A percentile compares a stretch with the other conserved stretches of the same genome.
Evolutionary conservation across 2,797 vertebrate species (phyloP).

Genomic region (Gallirallus australis): DNA sequence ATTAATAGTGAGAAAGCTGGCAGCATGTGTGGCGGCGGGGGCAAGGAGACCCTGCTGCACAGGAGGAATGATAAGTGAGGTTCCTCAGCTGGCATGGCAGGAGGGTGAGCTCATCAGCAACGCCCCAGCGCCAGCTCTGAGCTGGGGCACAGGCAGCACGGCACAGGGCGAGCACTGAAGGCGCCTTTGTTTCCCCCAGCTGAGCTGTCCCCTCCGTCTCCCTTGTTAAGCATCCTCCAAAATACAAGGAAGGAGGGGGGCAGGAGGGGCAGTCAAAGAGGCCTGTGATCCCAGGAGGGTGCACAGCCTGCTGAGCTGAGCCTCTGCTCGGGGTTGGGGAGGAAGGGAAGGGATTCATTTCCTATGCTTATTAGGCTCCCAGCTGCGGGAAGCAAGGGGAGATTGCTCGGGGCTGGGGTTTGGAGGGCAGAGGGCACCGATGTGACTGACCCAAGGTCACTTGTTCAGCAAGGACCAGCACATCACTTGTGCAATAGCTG

Average conservation of each 20-base stretch:
- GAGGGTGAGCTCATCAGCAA: constrained; percentile 13
- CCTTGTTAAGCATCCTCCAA: constrained; percentile 55
- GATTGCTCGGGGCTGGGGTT: neutral
- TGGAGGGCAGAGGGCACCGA: neutral
- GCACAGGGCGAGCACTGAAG: neutral
- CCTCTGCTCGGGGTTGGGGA: neutral
- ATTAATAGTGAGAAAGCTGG: neutral
- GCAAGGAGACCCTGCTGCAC: neutral
- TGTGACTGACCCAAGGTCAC: neutral
- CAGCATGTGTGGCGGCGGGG: fast-evolving
- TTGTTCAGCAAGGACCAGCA: neutral
- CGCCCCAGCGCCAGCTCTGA: neutral
- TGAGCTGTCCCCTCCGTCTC: constrained; percentile 61
- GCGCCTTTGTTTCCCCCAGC: constrained; percentile 64
- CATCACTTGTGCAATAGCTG: neutral
- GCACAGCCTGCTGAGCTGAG: neutral
- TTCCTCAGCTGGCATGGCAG: neutral
- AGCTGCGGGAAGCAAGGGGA: constrained; percentile 9
- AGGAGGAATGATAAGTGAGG: neutral
- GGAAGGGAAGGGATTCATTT: constrained; percentile 20
- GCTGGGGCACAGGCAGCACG: neutral
- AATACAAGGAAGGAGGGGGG: neutral
- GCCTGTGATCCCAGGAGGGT: constrained; percentile 36
- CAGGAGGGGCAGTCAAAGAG: constrained; percentile 10
- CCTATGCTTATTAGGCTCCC: neutral